Conservation (phyloP, 2,888 invertebrate species). For the Alentia gelatinosa region DNA sequence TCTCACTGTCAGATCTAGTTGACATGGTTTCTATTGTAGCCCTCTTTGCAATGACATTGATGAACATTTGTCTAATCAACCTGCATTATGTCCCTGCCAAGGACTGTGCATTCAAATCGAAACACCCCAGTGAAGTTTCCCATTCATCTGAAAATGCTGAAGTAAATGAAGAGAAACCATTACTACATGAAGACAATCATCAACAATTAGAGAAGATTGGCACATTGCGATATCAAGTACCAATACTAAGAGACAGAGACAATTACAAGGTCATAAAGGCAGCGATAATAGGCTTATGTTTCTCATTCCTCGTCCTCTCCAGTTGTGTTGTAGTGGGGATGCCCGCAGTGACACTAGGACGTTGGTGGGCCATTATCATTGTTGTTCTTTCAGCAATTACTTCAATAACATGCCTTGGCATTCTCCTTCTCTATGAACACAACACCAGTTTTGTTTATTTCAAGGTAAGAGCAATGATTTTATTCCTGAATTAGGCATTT, state of each 20-base stretch:
- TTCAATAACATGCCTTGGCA: neutral
- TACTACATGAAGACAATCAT: neutral
- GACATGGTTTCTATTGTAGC: conserved; percentile 15
- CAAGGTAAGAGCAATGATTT: neutral
- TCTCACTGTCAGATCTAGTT: neutral
- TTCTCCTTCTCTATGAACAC: neutral
- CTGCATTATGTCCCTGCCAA: neutral
- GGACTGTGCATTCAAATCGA: conserved; percentile 7
- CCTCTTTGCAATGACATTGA: neutral
- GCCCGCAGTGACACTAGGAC: neutral
- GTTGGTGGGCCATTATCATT: neutral
- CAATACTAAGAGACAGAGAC: neutral
- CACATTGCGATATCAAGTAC: neutral
- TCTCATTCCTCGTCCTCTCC: neutral
- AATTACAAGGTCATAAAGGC: neutral
- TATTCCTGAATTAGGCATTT: neutral
- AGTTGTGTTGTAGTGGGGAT: neutral
- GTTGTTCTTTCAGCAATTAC: neutral
- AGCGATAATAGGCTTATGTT: neutral
- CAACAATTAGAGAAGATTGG: neutral
- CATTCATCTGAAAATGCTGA: neutral
- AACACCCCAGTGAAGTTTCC: neutral
- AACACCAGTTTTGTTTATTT: neutral
- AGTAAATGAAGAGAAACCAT: neutral
- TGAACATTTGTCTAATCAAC: neutral